phyloP scores from a whole-genome alignment of 2,113 vertebrate species.

The Pedetes capensis region DNA sequence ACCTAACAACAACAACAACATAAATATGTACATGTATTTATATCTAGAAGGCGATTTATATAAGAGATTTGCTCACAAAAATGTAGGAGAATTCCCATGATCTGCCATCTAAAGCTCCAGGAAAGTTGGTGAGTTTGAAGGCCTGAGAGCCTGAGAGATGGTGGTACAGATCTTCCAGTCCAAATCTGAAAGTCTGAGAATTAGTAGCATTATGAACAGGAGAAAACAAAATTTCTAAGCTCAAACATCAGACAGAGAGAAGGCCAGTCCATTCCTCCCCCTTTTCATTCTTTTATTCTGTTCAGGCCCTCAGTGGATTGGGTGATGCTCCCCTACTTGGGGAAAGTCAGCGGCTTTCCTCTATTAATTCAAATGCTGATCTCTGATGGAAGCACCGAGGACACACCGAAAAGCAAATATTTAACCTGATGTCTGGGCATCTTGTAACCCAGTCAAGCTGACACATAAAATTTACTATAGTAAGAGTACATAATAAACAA shows the following conservation, averaged over 20 bases:
- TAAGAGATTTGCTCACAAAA: background rate
- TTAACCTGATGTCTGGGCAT: background rate
- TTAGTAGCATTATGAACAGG: background rate
- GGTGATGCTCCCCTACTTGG: too few species aligned
- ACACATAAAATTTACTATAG: background rate
- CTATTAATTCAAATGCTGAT: background rate
- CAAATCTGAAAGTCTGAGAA: background rate
- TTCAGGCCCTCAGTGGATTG: background rate
- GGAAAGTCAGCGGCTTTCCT: background rate
- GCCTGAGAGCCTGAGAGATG: background rate
- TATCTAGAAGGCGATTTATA: background rate
- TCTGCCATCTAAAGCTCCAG: background rate
- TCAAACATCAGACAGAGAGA: background rate
- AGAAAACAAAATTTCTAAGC: background rate
- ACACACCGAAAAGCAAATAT: background rate
- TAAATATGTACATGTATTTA: background rate
- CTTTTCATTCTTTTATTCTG: background rate
- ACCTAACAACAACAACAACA: too few species aligned
- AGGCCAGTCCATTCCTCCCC: fast-evolving
- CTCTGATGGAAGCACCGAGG: background rate
- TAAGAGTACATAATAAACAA: background rate
- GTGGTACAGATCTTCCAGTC: background rate
- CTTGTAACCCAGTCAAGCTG: background rate
- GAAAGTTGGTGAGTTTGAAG: background rate
- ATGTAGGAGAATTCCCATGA: background rate